Percentiles rank a stretch among this genome's conserved stretches.
phyloP scores from a whole-genome alignment of 2,113 vertebrate species.

The Bufo gargarizans region DNA sequence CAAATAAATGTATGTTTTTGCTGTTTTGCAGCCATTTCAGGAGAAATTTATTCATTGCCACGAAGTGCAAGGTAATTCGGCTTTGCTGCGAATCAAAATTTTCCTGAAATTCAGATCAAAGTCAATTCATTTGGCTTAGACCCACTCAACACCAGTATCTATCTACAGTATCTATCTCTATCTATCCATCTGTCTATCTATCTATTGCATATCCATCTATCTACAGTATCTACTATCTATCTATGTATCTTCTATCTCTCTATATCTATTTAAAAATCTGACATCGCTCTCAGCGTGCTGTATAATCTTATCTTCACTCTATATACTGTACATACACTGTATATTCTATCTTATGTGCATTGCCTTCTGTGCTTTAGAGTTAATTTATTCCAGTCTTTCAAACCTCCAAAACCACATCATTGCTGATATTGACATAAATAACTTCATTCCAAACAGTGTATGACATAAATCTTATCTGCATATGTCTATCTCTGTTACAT shows the following conservation, averaged over 20 bases:
- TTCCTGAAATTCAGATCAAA: too few relatives aligned
- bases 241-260: background rate
- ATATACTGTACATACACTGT: background rate
- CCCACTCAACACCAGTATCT: background rate
- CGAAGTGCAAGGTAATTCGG: too few relatives aligned
- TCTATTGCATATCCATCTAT: background rate
- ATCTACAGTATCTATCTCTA: background rate
- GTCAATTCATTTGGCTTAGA: too few relatives aligned
- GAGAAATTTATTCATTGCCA: too few relatives aligned
- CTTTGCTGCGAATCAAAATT: too few relatives aligned
- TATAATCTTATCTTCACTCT: background rate
- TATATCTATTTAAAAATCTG: too few relatives aligned
- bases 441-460: background rate
- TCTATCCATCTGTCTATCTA: constrained; percentile 3
- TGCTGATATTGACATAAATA: background rate
- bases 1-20: too few relatives aligned
- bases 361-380: background rate
- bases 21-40: too few relatives aligned
- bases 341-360: background rate
- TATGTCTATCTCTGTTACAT: constrained; percentile 6
- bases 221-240: background rate
- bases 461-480: background rate
- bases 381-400: background rate
- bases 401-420: background rate
- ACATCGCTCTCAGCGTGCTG: too few relatives aligned